Base-by-base conservation (phyloP, 2,113 vertebrate species). In the Melanocharis versteri region DNA sequence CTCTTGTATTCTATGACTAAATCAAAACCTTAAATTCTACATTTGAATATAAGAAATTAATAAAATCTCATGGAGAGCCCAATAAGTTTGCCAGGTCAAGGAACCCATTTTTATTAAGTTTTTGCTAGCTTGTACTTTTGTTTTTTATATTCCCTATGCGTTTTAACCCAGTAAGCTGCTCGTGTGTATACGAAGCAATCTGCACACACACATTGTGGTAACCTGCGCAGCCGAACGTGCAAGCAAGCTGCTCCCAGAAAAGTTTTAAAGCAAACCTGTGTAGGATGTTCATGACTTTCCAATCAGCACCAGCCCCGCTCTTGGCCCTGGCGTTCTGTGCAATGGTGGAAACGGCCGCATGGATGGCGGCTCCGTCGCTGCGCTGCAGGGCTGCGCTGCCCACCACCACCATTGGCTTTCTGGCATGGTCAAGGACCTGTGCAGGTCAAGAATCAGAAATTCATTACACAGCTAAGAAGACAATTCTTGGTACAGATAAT, bases 251-350 rank as follows among this genome's bases (percentile, higher is more conserved):
- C 42, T 86, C 66, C 75, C 54, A 40, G 68, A 56, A 53, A 58
- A 30, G 10, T 47, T 77, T 77, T 72, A 71, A 75, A 94, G 70
- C 97, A 96, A 92, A 99, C 99, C 99, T 99, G 97, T 99, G 99
- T 57, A 99, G 98, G 80, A 99, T 98, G 93, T 99, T 99, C 95
- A 99, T 98, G 89, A 99, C 99, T 93, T 99, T 99, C 99, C 99
- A 99, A 5, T 99, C 98, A 23, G 97, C 96, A 79, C 97, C 95
- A 93, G 98, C 98, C 22, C 98, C 97, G 1, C 99, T 99, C 82
- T 98, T 99, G 81, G 92, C 93, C 86, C 98, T 98, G 73, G 98
- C 97, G 33, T 98, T 99, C 35, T 99, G 98, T 87, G 99, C 99
- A 53, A 99, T 98, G 94, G 96, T 98, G 75, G 99, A 99, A 50